Evolutionary conservation across 1,140 invertebrate species (phyloP).

Genomic region (Pseudomyrmex sp.): DNA sequence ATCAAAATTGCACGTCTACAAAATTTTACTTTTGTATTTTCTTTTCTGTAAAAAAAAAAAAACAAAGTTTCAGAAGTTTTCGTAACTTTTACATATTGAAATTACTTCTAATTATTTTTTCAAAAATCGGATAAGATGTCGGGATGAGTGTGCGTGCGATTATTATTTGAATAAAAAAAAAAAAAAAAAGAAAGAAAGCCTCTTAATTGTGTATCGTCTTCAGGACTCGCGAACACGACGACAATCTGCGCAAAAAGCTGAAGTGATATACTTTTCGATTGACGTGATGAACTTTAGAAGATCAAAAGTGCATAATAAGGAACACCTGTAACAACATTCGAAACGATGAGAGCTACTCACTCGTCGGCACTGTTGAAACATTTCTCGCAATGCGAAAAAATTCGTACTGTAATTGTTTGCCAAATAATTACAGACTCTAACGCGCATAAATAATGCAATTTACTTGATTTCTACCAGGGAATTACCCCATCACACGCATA

Average conservation of each 20-base stretch:
- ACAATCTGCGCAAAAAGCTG: neutral
- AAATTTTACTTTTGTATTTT: no score
- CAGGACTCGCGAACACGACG: slow-evolving; percentile 14
- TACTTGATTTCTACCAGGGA: no score
- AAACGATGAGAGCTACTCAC: neutral
- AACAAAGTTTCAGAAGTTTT: neutral
- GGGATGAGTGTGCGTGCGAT: neutral
- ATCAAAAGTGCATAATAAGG: neutral
- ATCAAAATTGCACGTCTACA: no score
- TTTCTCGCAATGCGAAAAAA: slow-evolving; percentile 3
- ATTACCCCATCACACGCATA: no score
- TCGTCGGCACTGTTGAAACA: neutral
- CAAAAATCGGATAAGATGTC: slow-evolving; percentile 10
- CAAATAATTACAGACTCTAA: neutral
- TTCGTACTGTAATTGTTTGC: neutral
- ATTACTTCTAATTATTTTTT: neutral
- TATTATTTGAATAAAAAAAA: neutral
- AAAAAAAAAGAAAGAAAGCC: neutral
- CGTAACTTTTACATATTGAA: neutral
- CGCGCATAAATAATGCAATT: no score
- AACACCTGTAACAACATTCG: neutral
- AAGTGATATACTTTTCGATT: neutral
- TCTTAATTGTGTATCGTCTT: neutral
- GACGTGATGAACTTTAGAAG: neutral
- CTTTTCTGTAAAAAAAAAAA: no score